Conservation (phyloP, 2,113 vertebrate genomes). For the Xenopus laevis region DNA sequence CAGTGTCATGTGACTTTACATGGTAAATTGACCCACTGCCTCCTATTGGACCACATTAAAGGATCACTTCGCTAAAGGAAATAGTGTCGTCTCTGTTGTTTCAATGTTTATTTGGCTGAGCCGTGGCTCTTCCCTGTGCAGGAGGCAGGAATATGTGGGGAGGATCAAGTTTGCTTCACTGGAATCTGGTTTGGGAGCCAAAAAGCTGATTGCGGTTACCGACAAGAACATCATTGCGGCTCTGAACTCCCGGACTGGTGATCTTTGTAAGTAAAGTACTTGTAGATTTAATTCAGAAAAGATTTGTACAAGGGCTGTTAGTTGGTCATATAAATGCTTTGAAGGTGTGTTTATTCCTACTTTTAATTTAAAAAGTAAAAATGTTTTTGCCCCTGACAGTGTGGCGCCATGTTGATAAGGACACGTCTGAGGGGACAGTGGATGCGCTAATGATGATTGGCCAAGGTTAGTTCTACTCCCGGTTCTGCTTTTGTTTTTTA, state of each 20-base stretch:
- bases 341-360: accelerated
- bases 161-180: slow-evolving; percentile 85
- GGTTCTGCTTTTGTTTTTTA: neutral
- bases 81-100: too few relatives aligned
- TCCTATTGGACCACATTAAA: too few relatives aligned
- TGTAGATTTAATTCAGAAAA: too few relatives aligned
- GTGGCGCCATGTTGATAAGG: slow-evolving; percentile 93
- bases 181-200: slow-evolving; percentile 83
- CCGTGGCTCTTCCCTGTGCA: slow-evolving; percentile 42
- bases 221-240: slow-evolving; percentile 91
- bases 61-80: too few relatives aligned
- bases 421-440: slow-evolving; percentile 76
- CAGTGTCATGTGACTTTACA: too few relatives aligned
- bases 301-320: neutral
- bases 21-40: too few relatives aligned
- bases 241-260: slow-evolving; percentile 84
- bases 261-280: slow-evolving; percentile 76
- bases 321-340: too few relatives aligned
- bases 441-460: slow-evolving; percentile 81
- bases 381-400: slow-evolving; percentile 58
- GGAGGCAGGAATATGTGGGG: slow-evolving; percentile 92
- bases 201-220: slow-evolving; percentile 86
- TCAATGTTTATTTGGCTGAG: too few relatives aligned
- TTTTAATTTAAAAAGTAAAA: too few relatives aligned
- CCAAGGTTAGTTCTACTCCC: slow-evolving; percentile 69